Base-by-base conservation (phyloP, 2,113 vertebrate genomes). In the Gnathonemus longibarbis region DNA sequence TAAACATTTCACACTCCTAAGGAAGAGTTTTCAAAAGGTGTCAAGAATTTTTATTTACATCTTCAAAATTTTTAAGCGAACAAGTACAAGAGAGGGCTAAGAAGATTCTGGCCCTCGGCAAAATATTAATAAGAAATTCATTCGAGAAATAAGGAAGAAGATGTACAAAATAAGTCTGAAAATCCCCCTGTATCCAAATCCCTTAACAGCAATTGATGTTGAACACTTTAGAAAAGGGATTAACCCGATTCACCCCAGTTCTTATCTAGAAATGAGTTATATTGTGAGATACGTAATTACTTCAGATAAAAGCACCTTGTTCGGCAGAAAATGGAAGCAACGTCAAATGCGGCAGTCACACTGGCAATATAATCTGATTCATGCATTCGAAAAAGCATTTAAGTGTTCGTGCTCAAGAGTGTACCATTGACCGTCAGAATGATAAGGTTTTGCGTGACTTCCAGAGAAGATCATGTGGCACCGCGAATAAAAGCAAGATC, bases 131-230 rank as follows among this genome's bases (percentile, higher is more conserved):
- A 42, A 77, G 70, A 77, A 80, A 80, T 80, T 42, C 5, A 42
- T 80, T 42, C 1, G 35, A 80, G 74, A 39, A 80, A 42, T 80
- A 80, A 80, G 35, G 74, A 42, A 19, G 35, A 8, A 80, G 13
- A 80, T 45, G 15, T 39, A 8, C 42, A 13, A 48, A 84, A 3
- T n/a, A 45, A 45, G 80, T 45, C 24, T 46, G 21, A 45, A 84
- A 84, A 84, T 84, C 83, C 83, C 35, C 24, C 45, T 84, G 83
- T 7, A 84, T 27, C 83, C 83, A 46, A 84, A 84, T 84, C 83
- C 83, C 45, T 48, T 11, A 84, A 46, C 45, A n/a, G 21, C 83
- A 84, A n/a, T 84, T 84, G 83, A 48, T 46, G 83, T 48, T 84
- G 39, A 84, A 84, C 42, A 45, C 83, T 84, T 48, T 24, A 48